These are phyloP conservation scores for Drosophila bocqueti DNA, from an alignment of 1,140 invertebrate species.

Conservation along the genomic window DNA sequence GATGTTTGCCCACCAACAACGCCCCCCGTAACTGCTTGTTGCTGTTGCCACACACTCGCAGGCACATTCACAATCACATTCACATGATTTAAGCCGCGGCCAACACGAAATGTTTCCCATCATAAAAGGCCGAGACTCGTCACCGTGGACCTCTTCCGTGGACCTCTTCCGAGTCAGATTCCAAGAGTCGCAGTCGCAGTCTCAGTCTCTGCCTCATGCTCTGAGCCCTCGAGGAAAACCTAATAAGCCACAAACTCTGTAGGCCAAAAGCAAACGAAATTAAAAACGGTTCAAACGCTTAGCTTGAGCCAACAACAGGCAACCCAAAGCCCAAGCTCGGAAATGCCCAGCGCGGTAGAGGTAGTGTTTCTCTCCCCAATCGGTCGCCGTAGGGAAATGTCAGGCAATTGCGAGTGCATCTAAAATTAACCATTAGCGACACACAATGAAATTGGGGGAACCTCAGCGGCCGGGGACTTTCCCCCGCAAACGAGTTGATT, in stretches of 20 bases:
- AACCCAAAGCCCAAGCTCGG: constrained; percentile 16
- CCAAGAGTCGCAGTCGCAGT: constrained; percentile 57
- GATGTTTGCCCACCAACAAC: constrained; percentile 81
- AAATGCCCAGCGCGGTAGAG: constrained; percentile 34
- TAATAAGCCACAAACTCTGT: constrained; percentile 43
- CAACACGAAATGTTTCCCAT: constrained; percentile 78
- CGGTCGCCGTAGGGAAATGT: constrained; percentile 10
- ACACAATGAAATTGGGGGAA: background rate
- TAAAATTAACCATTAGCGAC: constrained; percentile 43
- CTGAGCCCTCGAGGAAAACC: constrained; percentile 32
- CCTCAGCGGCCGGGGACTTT: background rate
- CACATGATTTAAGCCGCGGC: constrained; percentile 72
- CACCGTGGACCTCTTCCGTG: constrained; percentile 13
- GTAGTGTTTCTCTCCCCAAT: constrained; percentile 26
- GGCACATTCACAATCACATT: constrained; percentile 40
- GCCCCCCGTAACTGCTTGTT: constrained; percentile 64
- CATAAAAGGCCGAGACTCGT: constrained; percentile 61
- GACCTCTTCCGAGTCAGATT: constrained; percentile 9
- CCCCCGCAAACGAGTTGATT: background rate
- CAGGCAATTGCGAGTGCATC: constrained; percentile 30
- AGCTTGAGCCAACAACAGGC: constrained; percentile 72
- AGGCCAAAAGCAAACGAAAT: constrained; percentile 76
- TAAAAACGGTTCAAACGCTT: constrained; percentile 77
- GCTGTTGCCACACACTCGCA: constrained; percentile 70
- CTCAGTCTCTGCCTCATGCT: constrained; percentile 21